phyloP scores from a whole-genome alignment of 2,888 invertebrate species.

The Pemphredon lugubris region DNA sequence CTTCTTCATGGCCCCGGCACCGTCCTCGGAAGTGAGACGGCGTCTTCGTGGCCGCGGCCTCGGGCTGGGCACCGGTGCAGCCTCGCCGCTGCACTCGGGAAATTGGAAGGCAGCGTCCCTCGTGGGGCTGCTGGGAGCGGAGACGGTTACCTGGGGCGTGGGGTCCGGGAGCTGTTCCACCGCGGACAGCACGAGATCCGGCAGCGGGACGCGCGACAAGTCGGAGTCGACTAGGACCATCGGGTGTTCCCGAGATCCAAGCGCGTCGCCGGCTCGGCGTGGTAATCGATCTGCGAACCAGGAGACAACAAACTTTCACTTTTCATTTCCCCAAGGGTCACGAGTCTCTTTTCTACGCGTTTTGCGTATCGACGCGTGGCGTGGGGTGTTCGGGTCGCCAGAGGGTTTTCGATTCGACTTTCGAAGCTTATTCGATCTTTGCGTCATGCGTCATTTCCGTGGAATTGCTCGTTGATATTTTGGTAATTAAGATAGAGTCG shows the following conservation, averaged over 20 bases:
- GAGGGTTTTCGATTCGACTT: neutral
- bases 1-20: slow-evolving; percentile 71
- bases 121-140: slow-evolving; percentile 79
- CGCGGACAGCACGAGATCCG: slow-evolving; percentile 78
- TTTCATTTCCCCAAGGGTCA: no score
- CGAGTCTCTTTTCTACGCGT: no score
- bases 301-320: no score
- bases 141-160: slow-evolving; percentile 79
- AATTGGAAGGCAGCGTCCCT: slow-evolving; percentile 79
- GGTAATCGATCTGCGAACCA: slow-evolving; percentile 76
- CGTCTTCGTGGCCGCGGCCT: slow-evolving; percentile 79
- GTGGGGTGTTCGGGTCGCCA: no score
- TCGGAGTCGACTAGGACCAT: slow-evolving; percentile 77
- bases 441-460: neutral
- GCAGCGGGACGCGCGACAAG: slow-evolving; percentile 75
- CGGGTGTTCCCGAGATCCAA: slow-evolving; percentile 72
- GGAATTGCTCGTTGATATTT: slow-evolving; percentile 39
- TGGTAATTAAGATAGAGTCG: slow-evolving; percentile 21
- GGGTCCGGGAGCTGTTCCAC: slow-evolving; percentile 77
- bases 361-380: no score
- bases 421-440: no score
- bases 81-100: slow-evolving; percentile 74
- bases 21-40: slow-evolving; percentile 76
- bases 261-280: slow-evolving; percentile 70
- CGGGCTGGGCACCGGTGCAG: slow-evolving; percentile 75